Percentiles rank a stretch among this genome's conserved stretches.
Conservation (phyloP, 2,888 invertebrate species). For the Synanthedon tipuliformis region DNA sequence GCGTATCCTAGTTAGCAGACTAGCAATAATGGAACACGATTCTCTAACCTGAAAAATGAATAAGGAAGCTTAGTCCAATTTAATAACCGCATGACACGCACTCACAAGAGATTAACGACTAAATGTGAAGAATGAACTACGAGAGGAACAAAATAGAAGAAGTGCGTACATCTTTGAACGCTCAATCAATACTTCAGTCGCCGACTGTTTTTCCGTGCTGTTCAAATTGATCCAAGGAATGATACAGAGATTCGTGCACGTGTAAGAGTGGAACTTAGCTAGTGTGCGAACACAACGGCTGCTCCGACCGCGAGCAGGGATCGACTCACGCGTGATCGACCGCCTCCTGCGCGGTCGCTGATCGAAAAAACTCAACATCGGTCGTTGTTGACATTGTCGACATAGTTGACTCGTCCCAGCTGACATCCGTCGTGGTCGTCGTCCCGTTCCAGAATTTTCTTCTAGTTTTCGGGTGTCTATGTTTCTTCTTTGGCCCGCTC, state of each 20-base stretch:
- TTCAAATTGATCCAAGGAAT: constrained; percentile 10
- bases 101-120: too few species aligned
- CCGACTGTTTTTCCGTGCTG: constrained; percentile 9
- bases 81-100: too few species aligned
- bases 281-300: constrained; percentile 64
- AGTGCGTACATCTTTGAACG: constrained; percentile 11
- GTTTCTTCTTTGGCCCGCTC: constrained; percentile 60
- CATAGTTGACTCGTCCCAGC: constrained; percentile 65
- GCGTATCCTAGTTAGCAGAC: too few species aligned
- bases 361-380: constrained; percentile 69
- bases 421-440: constrained; percentile 58
- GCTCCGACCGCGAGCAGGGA: constrained; percentile 59
- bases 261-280: constrained; percentile 63
- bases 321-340: constrained; percentile 63
- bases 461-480: constrained; percentile 67
- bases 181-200: constrained; percentile 21
- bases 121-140: too few species aligned
- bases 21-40: too few species aligned
- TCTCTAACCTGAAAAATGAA: too few species aligned
- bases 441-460: constrained; percentile 61
- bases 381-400: constrained; percentile 65
- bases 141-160: too few species aligned
- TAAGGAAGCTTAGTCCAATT: too few species aligned
- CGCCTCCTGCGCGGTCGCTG: constrained; percentile 69
- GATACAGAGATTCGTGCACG: constrained; percentile 45